phyloP scores from a whole-genome alignment of 2,888 invertebrate genomes.

The Acanthoscelides obtectus region DNA sequence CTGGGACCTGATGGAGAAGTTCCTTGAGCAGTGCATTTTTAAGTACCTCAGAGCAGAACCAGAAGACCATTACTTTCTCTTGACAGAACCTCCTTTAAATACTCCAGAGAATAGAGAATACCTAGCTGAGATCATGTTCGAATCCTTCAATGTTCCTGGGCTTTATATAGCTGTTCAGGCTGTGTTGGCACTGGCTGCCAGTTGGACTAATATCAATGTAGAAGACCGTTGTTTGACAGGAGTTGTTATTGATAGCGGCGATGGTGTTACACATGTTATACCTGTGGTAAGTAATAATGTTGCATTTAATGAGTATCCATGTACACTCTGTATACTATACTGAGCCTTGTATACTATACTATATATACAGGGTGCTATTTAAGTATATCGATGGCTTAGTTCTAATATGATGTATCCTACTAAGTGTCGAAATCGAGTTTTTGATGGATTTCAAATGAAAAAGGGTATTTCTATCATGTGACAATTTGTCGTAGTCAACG shows the following conservation, averaged over 20 bases:
- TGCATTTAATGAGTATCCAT: no score
- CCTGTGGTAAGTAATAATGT: slow-evolving; percentile 84
- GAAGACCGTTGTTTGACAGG: slow-evolving; percentile 94
- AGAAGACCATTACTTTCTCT: slow-evolving; percentile 96
- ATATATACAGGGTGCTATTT: no score
- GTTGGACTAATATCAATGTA: slow-evolving; percentile 89
- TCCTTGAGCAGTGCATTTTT: slow-evolving; percentile 97
- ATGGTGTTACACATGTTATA: slow-evolving; percentile 99
- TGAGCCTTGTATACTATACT: no score
- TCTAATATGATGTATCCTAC: no score
- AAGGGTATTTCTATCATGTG: no score
- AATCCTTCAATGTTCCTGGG: slow-evolving; percentile 99
- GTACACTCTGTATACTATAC: no score
- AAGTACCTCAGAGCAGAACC: slow-evolving; percentile 98
- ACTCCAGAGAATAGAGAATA: slow-evolving; percentile 98
- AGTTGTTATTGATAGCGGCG: slow-evolving; percentile 97
- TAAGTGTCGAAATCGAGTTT: no score
- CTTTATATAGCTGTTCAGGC: slow-evolving; percentile 99
- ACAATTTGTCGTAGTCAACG: no score
- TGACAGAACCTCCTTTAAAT: slow-evolving; percentile 98
- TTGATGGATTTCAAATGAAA: no score
- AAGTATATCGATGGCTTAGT: no score
- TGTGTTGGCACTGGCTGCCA: slow-evolving; percentile 94
- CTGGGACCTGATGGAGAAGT: slow-evolving; percentile 99
- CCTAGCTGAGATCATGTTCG: slow-evolving; percentile 99